Percentiles rank a stretch among this genome's conserved stretches.
These are phyloP conservation scores for Bungarus multicinctus DNA, from an alignment of 2,113 vertebrate species.

Conservation along the genomic window DNA sequence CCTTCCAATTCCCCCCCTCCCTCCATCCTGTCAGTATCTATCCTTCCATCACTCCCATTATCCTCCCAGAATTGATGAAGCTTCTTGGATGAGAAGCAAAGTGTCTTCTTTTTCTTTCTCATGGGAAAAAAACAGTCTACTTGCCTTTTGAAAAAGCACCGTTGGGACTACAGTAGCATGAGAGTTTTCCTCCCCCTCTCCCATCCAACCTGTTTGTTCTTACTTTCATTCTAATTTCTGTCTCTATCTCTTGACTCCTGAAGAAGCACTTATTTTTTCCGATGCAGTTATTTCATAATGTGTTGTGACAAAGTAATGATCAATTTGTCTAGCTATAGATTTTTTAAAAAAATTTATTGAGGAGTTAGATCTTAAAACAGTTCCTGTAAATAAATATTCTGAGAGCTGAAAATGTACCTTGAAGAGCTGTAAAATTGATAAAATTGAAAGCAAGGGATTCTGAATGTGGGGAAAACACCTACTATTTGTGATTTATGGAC, in stretches of 20 bases:
- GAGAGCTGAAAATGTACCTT: slow-evolving; percentile 20
- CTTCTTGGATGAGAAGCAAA: background rate
- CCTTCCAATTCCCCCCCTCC: background rate
- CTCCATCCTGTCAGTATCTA: background rate
- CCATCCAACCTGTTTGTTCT: background rate
- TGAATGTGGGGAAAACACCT: slow-evolving; percentile 19
- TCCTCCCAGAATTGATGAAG: background rate
- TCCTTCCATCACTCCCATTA: background rate
- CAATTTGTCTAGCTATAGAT: slow-evolving; percentile 7
- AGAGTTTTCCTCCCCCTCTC: background rate
- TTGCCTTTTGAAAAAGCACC: background rate
- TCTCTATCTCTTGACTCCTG: background rate
- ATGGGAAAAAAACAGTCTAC: background rate
- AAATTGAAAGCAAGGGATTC: slow-evolving; percentile 9
- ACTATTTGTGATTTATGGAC: slow-evolving; percentile 36
- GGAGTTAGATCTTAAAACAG: slow-evolving; percentile 24
- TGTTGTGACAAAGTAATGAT: slow-evolving; percentile 8
- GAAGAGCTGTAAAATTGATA: slow-evolving; percentile 8
- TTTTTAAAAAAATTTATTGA: background rate
- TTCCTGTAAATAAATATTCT: slow-evolving; percentile 22
- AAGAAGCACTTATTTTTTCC: background rate
- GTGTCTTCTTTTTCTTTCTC: background rate
- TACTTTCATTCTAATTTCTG: background rate
- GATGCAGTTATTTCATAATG: background rate
- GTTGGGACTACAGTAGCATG: background rate